A percentile compares a stretch with the other conserved stretches of the same genome.
These are phyloP conservation scores for Gila orcuttii DNA, from an alignment of 2,113 vertebrate species.

Conservation along the genomic window DNA sequence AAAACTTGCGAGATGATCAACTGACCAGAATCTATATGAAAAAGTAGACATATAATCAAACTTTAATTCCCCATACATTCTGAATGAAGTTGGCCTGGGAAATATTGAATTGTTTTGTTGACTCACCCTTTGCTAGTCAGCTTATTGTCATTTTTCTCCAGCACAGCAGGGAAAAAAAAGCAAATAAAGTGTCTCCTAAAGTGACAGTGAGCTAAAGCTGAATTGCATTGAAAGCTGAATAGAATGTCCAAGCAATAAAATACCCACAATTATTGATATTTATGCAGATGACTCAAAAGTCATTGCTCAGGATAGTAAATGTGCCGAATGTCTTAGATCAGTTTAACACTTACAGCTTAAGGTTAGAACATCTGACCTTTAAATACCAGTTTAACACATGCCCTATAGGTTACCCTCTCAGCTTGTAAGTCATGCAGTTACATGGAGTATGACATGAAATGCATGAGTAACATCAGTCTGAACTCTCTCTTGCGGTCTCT, in stretches of 20 bases:
- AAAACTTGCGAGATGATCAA: neutral
- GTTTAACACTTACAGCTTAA: neutral
- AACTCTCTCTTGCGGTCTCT: neutral
- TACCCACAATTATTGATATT: neutral
- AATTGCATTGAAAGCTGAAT: neutral
- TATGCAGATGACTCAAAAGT: neutral
- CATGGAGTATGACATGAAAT: constrained; percentile 8
- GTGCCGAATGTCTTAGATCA: neutral
- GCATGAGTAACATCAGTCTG: constrained; percentile 34
- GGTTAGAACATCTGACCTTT: constrained; percentile 24
- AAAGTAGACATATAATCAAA: neutral
- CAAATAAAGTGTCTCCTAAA: neutral
- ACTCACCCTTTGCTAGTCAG: neutral
- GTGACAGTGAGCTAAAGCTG: neutral
- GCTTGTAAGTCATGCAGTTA: constrained; percentile 15
- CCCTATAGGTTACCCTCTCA: constrained; percentile 2
- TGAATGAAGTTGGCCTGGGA: neutral
- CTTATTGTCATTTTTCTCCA: neutral
- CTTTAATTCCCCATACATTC: constrained; percentile 7
- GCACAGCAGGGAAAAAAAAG: neutral
- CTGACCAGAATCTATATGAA: neutral
- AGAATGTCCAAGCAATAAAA: neutral
- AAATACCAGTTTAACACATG: constrained; percentile 14
- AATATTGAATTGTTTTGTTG: constrained; percentile 25
- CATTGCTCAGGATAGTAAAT: neutral